These are phyloP conservation scores for Acanthochromis polyacanthus DNA, from an alignment of 2,113 vertebrate genomes.

Conservation along the genomic window DNA sequence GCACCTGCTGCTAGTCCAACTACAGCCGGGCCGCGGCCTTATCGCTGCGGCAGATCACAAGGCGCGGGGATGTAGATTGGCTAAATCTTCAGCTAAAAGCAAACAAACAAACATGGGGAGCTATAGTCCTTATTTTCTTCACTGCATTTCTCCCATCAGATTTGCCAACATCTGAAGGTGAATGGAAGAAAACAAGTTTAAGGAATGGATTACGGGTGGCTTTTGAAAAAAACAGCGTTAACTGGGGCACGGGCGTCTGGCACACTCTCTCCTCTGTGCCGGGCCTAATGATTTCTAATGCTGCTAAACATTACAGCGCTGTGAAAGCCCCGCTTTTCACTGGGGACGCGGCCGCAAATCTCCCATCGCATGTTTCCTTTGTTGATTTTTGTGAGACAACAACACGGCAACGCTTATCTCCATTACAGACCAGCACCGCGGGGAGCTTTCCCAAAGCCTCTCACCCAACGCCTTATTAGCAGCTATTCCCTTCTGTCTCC, in stretches of 20 bases:
- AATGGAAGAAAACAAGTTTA: conserved; percentile 62
- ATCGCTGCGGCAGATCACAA: conserved; percentile 66
- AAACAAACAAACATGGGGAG: conserved; percentile 59
- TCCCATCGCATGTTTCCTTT: conserved; percentile 85
- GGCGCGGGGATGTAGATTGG: conserved; percentile 65
- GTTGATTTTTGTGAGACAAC: conserved; percentile 84
- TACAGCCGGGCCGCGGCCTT: conserved; percentile 63
- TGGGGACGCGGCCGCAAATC: conserved; percentile 78
- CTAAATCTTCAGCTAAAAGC: conserved; percentile 60
- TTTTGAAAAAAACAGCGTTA: conserved; percentile 62
- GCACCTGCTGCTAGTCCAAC: conserved; percentile 69
- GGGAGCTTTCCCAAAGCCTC: conserved; percentile 83
- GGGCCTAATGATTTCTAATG: conserved; percentile 84
- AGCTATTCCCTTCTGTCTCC: conserved; percentile 71
- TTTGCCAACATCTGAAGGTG: conserved; percentile 69
- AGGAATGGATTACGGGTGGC: conserved; percentile 69
- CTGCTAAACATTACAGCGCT: conserved; percentile 75
- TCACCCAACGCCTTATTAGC: conserved; percentile 81
- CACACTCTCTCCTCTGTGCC: conserved; percentile 60
- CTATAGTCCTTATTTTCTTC: conserved; percentile 23
- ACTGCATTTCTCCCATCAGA: conserved; percentile 41
- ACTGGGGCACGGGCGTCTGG: conserved; percentile 71
- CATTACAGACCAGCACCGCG: conserved; percentile 77
- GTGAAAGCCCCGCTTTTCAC: conserved; percentile 74
- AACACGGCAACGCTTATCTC: conserved; percentile 81